Conservation (phyloP, 1,140 invertebrate species). For the Penaeus vannamei region DNA sequence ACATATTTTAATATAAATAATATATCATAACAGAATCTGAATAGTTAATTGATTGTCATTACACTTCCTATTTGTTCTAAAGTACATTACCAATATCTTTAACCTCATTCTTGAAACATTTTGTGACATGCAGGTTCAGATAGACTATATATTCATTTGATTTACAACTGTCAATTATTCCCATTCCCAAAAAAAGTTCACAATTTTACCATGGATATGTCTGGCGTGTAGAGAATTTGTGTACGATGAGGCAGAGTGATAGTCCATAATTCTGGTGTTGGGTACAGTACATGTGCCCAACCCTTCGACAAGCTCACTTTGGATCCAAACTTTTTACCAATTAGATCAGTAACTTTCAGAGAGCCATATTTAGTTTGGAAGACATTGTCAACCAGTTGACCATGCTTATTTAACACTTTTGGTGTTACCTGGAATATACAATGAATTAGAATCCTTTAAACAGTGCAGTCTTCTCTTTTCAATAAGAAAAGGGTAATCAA, state of each 20-base stretch:
- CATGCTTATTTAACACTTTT: slow-evolving; percentile 82
- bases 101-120: background rate
- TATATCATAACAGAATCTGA: no score
- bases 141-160: background rate
- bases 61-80: no score
- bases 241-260: slow-evolving; percentile 93
- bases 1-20: no score
- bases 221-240: slow-evolving; percentile 98
- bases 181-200: background rate
- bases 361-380: slow-evolving; percentile 96
- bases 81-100: no score
- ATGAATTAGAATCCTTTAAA: background rate
- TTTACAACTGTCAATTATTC: background rate
- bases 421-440: slow-evolving; percentile 52
- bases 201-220: slow-evolving; percentile 91
- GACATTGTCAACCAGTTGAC: slow-evolving; percentile 84
- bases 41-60: no score
- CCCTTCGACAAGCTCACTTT: slow-evolving; percentile 84
- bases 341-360: slow-evolving; percentile 87
- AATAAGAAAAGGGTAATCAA: background rate
- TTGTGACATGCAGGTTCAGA: background rate
- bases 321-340: slow-evolving; percentile 86
- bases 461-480: background rate
- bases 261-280: slow-evolving; percentile 97
- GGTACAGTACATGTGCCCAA: slow-evolving; percentile 91